Evolutionary conservation across 2,113 vertebrate genomes (phyloP).

Genomic region (Dermatemys mawii): DNA sequence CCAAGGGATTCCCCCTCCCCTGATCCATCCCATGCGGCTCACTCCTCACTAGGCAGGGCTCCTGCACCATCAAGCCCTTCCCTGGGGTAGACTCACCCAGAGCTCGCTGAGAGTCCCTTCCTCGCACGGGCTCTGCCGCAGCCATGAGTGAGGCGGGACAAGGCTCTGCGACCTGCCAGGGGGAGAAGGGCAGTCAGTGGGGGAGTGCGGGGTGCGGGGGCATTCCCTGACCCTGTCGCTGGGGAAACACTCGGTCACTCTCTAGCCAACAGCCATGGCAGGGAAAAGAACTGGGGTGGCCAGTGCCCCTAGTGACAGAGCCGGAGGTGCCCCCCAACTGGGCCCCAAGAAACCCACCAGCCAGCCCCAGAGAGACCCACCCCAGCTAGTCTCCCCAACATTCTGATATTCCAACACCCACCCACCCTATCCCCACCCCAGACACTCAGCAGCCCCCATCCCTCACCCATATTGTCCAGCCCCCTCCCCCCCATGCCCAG

Average conservation of each 20-base stretch:
- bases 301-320: not conserved
- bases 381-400: not conserved
- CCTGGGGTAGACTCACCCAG: not conserved
- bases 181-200: not conserved
- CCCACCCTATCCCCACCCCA: not conserved
- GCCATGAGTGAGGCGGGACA: not conserved
- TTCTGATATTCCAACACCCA: not conserved
- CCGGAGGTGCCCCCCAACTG: not conserved
- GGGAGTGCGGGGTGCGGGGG: not conserved
- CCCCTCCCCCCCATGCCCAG: not conserved
- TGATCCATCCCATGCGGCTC: not conserved
- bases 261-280: not conserved
- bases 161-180: not conserved
- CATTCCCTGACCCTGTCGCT: too few relatives aligned
- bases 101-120: not conserved
- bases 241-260: not conserved
- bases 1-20: not conserved
- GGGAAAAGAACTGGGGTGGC: not conserved
- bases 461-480: too few relatives aligned
- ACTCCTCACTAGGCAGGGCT: not conserved
- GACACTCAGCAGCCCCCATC: not conserved
- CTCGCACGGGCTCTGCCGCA: not conserved
- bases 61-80: too few relatives aligned
- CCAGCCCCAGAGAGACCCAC: not conserved
- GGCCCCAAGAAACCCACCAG: not conserved